These are phyloP conservation scores for Augochlora pura DNA, from an alignment of 1,140 invertebrate species.

Conservation along the genomic window DNA sequence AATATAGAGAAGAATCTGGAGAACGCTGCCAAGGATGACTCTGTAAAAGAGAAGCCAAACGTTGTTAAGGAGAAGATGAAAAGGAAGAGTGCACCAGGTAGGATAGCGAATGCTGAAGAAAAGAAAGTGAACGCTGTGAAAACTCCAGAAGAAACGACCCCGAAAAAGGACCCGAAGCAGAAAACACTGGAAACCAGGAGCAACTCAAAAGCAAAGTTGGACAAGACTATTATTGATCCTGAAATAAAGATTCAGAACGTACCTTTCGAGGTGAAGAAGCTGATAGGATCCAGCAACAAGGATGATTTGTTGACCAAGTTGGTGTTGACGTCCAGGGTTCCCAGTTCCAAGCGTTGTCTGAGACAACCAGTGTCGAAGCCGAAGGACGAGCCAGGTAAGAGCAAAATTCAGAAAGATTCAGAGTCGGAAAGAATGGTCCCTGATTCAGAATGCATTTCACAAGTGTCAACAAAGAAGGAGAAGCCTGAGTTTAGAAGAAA, in stretches of 20 bases:
- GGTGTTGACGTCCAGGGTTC: constrained; percentile 36
- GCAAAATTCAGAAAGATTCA: constrained; percentile 10
- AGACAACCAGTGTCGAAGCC: constrained; percentile 60
- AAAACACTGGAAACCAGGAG: constrained; percentile 45
- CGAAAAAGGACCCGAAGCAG: constrained; percentile 18
- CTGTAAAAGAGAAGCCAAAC: background rate
- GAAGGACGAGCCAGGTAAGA: constrained; percentile 47
- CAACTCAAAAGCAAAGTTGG: constrained; percentile 20
- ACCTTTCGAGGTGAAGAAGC: constrained; percentile 64
- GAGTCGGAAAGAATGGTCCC: background rate
- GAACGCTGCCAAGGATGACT: constrained; percentile 1
- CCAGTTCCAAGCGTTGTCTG: constrained; percentile 38
- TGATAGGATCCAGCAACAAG: constrained; percentile 44
- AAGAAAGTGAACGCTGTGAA: background rate
- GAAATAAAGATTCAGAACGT: constrained; percentile 38
- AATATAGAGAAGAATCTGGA: background rate
- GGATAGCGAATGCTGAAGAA: background rate
- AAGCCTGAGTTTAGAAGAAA: constrained; percentile 56
- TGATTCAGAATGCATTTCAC: background rate
- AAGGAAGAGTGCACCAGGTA: background rate
- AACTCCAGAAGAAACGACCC: background rate
- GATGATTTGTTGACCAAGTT: constrained; percentile 56
- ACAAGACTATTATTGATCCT: background rate
- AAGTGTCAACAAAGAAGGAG: constrained; percentile 30
- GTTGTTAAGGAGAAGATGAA: constrained; percentile 14